Evolutionary conservation across 2,113 vertebrate species (phyloP), one percentile per base, ranked within the genome.

Genomic region (Nesoenas mayeri): DNA sequence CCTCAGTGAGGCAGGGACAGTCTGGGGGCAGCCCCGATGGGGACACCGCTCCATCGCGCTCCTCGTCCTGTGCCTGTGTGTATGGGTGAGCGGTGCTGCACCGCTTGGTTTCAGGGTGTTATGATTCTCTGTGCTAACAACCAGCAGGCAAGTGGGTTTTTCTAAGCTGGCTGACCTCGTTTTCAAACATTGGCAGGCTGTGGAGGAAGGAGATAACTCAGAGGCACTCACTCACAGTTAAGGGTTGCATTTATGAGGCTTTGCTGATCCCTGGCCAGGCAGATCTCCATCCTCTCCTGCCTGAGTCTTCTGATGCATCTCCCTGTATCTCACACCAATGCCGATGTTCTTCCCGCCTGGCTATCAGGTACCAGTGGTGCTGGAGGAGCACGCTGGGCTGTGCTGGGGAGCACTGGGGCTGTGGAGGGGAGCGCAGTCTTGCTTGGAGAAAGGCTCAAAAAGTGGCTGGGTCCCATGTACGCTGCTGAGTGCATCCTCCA

Each of bases 11-110:
- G 42, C 36, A 56, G 34, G n/a, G 22, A 9, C 1, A 11, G 17
- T 24, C 61, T 56, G 2, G 1, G 34, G 38, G 18, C 54, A 38
- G 36, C n/a, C 11, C 4, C 1, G 12, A 7, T 19, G 60, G 29
- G 40, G 24, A 42, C 29, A 8, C 32, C 10, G 22, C 60, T 67
- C 40, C 54, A 17, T 28, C 20, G 1, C 5, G 1, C 51, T 61
- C 32, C 2, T 53, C 1, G 0, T 65, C 36, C 44, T 2, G 1
- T 12, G 31, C 47, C 66, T 29, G 5, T n/a, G 38, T 4, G 3
- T 13, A 21, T 6, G 31, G 29, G 14, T 0, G 12, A 65, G 69
- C 8, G 1, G 44, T 40, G 51, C 21, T 2, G 3, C 57, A 5
- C 22, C 1, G 0, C 32, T n/a, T 9, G 11, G 19, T 56, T 74